Evolutionary conservation across 2,888 invertebrate species (phyloP).

Genomic region (Matsumyia berberina): DNA sequence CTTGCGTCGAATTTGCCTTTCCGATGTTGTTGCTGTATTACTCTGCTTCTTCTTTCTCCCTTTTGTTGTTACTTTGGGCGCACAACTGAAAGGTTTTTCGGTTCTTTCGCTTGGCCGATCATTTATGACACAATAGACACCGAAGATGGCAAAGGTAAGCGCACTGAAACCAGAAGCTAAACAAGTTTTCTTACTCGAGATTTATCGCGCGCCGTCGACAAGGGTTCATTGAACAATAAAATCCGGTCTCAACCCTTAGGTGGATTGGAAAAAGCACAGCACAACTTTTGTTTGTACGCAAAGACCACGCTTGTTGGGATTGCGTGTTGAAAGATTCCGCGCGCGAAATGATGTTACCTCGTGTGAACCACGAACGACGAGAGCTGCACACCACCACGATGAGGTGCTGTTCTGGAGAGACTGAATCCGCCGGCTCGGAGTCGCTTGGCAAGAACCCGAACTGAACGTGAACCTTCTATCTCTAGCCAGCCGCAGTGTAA

Average conservation of each 20-base stretch:
- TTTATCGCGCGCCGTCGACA: constrained; percentile 1
- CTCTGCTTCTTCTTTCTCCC: neutral
- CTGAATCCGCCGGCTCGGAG: constrained; percentile 60
- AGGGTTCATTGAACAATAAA: constrained; percentile 40
- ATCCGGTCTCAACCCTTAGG: constrained; percentile 55
- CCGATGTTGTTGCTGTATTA: neutral
- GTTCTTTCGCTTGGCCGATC: constrained; percentile 61
- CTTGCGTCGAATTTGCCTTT: constrained; percentile 34
- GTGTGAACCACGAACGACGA: constrained; percentile 7
- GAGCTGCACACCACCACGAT: constrained; percentile 59
- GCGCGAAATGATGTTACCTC: constrained; percentile 39
- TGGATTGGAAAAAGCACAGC: constrained; percentile 10
- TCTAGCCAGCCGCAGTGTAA: constrained; percentile 14
- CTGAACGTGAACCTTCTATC: constrained; percentile 38
- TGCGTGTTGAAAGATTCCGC: constrained; percentile 7
- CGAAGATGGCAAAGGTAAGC: constrained; percentile 11
- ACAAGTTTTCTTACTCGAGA: constrained; percentile 5
- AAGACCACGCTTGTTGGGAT: constrained; percentile 6
- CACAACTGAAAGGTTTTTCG: constrained; percentile 10
- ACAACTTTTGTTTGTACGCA: constrained; percentile 1
- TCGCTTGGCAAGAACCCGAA: constrained; percentile 54
- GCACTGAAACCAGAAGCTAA: constrained; percentile 1
- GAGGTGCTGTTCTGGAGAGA: constrained; percentile 67
- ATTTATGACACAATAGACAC: constrained; percentile 47
- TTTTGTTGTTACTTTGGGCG: constrained; percentile 18